Percentiles rank a stretch among this genome's conserved stretches.
Conservation (phyloP, 2,797 vertebrate genomes). For the Crotalus adamanteus region DNA sequence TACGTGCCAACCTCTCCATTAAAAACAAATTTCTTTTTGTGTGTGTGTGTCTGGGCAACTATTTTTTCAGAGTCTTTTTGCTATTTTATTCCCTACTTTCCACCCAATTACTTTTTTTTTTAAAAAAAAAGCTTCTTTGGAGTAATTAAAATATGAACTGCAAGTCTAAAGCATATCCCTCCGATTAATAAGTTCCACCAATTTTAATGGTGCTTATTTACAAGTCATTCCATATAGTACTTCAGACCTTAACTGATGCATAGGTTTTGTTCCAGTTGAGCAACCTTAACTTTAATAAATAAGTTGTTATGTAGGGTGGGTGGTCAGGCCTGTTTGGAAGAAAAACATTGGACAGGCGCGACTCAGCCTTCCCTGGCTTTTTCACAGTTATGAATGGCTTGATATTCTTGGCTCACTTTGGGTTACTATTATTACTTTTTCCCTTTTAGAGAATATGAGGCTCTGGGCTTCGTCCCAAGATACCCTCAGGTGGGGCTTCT, state of each 20-base stretch:
- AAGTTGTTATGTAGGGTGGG: slow-evolving; percentile 66
- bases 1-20: slow-evolving; percentile 37
- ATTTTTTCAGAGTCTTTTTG: not conserved
- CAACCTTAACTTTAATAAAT: slow-evolving; percentile 58
- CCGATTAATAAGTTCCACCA: slow-evolving; percentile 16
- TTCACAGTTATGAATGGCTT: slow-evolving; percentile 68
- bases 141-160: slow-evolving; percentile 15
- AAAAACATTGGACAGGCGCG: slow-evolving; percentile 67
- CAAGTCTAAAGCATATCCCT: slow-evolving; percentile 12
- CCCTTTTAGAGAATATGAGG: slow-evolving; percentile 69
- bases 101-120: not conserved
- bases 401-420: slow-evolving; percentile 74
- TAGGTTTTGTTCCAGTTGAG: slow-evolving; percentile 45
- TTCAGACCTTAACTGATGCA: slow-evolving; percentile 7
- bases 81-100: not conserved
- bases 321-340: slow-evolving; percentile 71
- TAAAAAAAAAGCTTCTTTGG: not conserved
- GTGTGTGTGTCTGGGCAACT: not conserved
- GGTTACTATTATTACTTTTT: slow-evolving; percentile 65
- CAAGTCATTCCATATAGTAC: slow-evolving; percentile 4
- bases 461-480: slow-evolving; percentile 73
- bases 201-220: slow-evolving; percentile 20
- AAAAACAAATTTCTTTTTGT: slow-evolving; percentile 27
- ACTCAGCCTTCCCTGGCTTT: slow-evolving; percentile 73
- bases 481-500: slow-evolving; percentile 72